phyloP scores from a whole-genome alignment of 2,113 vertebrate species.

The Zosterops lateralis region DNA sequence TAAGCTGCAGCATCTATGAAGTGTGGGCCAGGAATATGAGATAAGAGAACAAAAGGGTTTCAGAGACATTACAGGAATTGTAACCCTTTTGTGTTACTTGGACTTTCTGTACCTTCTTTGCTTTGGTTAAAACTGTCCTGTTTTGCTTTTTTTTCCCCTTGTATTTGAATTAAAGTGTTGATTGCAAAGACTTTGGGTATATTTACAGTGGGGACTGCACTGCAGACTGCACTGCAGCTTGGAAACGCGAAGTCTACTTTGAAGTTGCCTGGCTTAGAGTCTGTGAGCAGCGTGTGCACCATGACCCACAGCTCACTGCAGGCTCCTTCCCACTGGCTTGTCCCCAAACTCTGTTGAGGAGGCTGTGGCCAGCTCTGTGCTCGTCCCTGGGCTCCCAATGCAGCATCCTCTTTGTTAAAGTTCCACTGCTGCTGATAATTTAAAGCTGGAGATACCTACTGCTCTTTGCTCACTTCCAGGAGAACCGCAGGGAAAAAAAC shows the following conservation, averaged over 20 bases:
- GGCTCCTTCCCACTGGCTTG: neutral
- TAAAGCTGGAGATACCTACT: neutral
- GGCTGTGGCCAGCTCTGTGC: neutral
- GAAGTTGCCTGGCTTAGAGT: neutral
- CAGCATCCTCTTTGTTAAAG: neutral
- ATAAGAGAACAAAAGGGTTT: neutral
- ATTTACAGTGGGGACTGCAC: constrained; percentile 16
- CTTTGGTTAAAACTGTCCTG: neutral
- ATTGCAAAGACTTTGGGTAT: neutral
- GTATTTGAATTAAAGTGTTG: neutral
- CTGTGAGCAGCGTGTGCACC: neutral
- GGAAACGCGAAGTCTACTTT: fast-evolving
- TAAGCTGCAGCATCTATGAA: neutral
- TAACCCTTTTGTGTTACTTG: neutral
- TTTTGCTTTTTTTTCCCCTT: neutral
- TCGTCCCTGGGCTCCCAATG: fast-evolving
- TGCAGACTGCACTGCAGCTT: constrained; percentile 60
- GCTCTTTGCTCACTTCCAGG: neutral
- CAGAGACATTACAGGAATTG: neutral
- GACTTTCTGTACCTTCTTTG: neutral
- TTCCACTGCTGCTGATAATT: neutral
- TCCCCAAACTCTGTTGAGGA: neutral
- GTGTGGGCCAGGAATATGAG: neutral
- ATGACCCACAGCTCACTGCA: neutral
- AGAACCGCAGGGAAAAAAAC: neutral